Evolutionary conservation across 2,797 vertebrate genomes (phyloP).

Genomic region (Coracias cyanogaster): DNA sequence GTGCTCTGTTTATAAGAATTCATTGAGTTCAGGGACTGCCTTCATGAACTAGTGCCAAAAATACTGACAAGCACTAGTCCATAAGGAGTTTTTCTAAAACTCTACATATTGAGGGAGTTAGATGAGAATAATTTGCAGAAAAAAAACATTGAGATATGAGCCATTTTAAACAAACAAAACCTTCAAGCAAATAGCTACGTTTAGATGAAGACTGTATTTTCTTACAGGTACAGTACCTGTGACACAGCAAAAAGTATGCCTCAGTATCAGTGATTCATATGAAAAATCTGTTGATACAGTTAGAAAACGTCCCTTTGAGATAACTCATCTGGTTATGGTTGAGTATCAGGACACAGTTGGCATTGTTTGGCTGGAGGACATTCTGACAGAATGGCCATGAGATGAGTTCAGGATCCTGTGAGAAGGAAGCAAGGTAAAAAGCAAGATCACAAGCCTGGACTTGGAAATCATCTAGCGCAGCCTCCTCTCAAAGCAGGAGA

Average conservation of each 20-base stretch:
- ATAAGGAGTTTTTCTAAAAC: background rate
- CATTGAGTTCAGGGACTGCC: background rate
- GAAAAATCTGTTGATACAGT: background rate
- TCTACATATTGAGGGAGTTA: background rate
- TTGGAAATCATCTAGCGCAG: background rate
- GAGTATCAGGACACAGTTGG: background rate
- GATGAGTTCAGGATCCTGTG: background rate
- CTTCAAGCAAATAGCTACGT: background rate
- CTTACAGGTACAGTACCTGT: background rate
- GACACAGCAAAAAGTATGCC: background rate
- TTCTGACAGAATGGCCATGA: background rate
- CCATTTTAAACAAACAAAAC: background rate
- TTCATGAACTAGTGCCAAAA: background rate
- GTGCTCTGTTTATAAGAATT: background rate
- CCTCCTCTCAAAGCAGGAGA: background rate
- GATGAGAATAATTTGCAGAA: background rate
- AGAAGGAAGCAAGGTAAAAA: background rate
- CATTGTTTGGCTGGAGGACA: background rate
- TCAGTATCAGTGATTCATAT: background rate
- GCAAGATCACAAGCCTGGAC: background rate
- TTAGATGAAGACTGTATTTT: background rate
- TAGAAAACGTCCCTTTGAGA: background rate
- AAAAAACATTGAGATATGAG: background rate
- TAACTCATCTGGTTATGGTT: fast-evolving
- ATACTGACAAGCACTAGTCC: background rate